Base-by-base conservation (phyloP, 2,113 vertebrate species). In the Larimichthys crocea region DNA sequence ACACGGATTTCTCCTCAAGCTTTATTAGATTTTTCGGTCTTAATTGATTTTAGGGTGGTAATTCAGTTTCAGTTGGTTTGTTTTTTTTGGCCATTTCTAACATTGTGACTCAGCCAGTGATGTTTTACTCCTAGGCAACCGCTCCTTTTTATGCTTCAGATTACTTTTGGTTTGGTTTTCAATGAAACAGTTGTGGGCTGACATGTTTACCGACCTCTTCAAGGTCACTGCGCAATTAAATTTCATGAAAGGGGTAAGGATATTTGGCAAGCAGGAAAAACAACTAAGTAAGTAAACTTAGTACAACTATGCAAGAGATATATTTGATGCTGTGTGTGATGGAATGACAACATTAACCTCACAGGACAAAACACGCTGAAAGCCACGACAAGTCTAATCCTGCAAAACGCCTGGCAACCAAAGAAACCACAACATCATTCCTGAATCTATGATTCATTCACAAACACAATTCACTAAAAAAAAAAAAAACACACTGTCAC, bases 261-360 rank as follows among this genome's bases (percentile, higher is more conserved):
- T 9, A 24, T 53, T 11, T 35, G 24, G 3, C 22, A 48, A 11
- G 11, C 29, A 48, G 1, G 3, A 35, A 49, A 69, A 42, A 49
- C 17, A 72, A 40, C 35, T 40, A 40, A 8, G 35, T 40, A 40
- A 40, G 35, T 40, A 40, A 40, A 40, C 8, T 40, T 40, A 40
- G 8, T 40, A 35, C 6, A 35, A 35, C 35, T 35, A 2, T 40
- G 8, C 8, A 2, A 40, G 35, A 40, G 35, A 9, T 7, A 40
- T 40, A 40, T 40, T 40, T 40, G 35, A 8, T 44, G 35, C 48
- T 31, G 67, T 42, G 31, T 53, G 20, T 56, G 55, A 81, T 4
- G 71, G 68, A 77, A 59, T 81, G 77, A 71, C 82, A 74, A 68
- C 50, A 82, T 90, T 80, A 69, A 74, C 84, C 59, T 61, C 74